phyloP scores from a whole-genome alignment of 2,797 vertebrate species.

The Alosa sapidissima region DNA sequence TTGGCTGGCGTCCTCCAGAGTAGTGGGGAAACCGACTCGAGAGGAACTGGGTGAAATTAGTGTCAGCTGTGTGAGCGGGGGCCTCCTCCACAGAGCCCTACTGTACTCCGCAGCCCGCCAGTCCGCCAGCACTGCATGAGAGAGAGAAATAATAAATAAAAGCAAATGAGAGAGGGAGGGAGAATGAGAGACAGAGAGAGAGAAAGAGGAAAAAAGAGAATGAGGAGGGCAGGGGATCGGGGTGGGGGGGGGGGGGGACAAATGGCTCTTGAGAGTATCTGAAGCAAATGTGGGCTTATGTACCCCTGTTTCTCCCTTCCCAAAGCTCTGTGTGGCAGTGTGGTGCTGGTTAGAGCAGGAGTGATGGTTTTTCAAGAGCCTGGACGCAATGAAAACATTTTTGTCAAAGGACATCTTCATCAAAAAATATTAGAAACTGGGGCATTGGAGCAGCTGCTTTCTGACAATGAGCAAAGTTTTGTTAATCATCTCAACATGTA shows the following conservation, averaged over 20 bases:
- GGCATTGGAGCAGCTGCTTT: not conserved
- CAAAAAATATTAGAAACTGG: not conserved
- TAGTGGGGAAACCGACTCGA: not conserved
- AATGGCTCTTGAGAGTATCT: not conserved
- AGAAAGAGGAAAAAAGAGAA: not conserved
- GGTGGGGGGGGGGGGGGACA: not conserved
- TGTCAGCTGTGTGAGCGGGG: conserved; percentile 65
- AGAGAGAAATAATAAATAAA: conserved; percentile 13
- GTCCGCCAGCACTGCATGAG: not conserved
- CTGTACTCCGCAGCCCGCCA: conserved; percentile 16
- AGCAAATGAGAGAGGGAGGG: conserved; percentile 2
- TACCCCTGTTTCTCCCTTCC: not conserved
- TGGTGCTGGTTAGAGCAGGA: not conserved
- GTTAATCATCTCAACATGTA: conserved; percentile 11
- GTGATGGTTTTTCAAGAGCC: conserved; percentile 2
- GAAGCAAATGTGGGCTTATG: not conserved
- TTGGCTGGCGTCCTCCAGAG: not conserved
- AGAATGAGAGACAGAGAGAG: not conserved
- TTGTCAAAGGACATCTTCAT: conserved; percentile 8
- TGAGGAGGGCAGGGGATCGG: too few species aligned
- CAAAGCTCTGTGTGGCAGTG: not conserved
- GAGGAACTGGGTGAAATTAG: conserved; percentile 61
- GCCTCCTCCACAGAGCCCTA: conserved; percentile 46
- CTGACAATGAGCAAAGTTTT: not conserved
- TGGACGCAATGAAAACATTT: not conserved